Conservation (phyloP, 2,113 vertebrate genomes). For the Herpailurus yagouaroundi region DNA sequence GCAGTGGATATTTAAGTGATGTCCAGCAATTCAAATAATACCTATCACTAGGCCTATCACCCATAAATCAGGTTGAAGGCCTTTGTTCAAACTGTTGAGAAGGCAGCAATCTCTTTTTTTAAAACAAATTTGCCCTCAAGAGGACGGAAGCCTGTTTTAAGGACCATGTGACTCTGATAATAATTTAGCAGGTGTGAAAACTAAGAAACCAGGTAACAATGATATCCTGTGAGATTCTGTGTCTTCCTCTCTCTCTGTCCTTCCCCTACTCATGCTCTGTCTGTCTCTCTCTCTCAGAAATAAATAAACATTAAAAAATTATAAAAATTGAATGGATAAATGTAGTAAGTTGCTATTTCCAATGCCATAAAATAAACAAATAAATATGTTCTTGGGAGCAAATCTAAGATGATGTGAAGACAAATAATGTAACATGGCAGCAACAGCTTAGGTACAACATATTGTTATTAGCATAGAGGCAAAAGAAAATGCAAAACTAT, state of each 20-base stretch:
- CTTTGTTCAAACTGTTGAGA: background rate
- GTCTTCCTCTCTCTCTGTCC: too few relatives aligned
- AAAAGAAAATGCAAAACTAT: background rate
- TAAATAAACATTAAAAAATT: background rate
- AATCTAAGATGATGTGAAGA: background rate
- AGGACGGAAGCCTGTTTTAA: background rate
- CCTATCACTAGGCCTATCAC: rapidly evolving
- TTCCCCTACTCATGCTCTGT: too few relatives aligned
- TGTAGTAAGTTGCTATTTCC: background rate
- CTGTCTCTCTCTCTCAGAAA: too few relatives aligned
- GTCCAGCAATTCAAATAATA: background rate
- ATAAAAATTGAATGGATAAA: background rate
- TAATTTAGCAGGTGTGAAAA: background rate
- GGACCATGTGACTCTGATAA: background rate
- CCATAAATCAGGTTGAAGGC: background rate
- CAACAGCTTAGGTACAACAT: background rate
- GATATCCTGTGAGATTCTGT: too few relatives aligned
- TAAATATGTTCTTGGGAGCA: background rate
- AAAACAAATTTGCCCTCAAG: background rate
- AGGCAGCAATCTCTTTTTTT: background rate
- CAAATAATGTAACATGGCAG: background rate
- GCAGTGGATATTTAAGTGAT: background rate
- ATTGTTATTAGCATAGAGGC: background rate
- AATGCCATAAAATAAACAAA: background rate
- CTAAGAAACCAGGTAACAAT: background rate